Evolutionary conservation across 2,888 invertebrate species (phyloP), one percentile per base, ranked within the genome.

Genomic region (Drosophila colorata): DNA sequence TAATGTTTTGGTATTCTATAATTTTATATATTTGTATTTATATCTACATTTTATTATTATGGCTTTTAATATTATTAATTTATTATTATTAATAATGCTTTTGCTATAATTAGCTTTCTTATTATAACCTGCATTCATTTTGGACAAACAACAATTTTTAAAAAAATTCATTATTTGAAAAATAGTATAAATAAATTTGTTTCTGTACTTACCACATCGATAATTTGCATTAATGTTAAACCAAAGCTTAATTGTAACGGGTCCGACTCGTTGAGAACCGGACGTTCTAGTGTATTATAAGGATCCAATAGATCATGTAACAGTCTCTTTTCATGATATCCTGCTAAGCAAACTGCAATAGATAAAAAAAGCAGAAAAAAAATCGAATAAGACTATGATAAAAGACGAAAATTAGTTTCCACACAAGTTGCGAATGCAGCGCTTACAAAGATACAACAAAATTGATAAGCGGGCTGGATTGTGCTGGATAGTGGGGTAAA

Each of bases 201-300:
- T 18, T 6, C 20, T 52, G 6, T 85, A 94, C 95, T 95, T 94
- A 98, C 98, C 95, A 98, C 98, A 94, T 98, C 98, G 93, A 98
- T 98, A 94, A 98, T 98, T 95, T 98, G 98, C 97, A 97, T 97
- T 93, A 98, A 95, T 92, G 98, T 98, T 94, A 98, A 96, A 93
- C 98, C 98, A 94, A 98, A 98, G 94, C 97, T 97, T 93, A 98
- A 95, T 94, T 96, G 96, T 93, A 98, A 95, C 92, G 98, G 97
- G 93, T 98, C 98, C 93, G 97, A 97, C 95, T 98, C 98, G 94
- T 98, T 98, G 93, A 97, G 96, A 93, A 98, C 98, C 91, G 97
- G 97, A 92, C 98, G 95, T 94, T 98, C 98, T 94, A 98, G 94
- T 92, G 96, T 96, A 95, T 98, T 98, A 95, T 98, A 98, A 93